phyloP scores from a whole-genome alignment of 2,797 vertebrate species.

The Labroides dimidiatus region DNA sequence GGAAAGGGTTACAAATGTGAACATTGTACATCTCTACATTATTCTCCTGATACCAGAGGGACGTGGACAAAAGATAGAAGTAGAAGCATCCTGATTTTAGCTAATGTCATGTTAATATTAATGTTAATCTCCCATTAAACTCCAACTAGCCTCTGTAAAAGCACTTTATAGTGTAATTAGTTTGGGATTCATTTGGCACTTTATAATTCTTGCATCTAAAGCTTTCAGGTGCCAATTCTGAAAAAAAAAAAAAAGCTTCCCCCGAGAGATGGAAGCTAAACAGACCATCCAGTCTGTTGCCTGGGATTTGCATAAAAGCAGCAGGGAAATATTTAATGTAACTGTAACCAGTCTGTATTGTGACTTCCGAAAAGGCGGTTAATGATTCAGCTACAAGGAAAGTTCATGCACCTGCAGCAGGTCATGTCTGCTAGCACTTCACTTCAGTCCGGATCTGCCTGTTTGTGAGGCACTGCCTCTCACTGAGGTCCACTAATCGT shows the following conservation, averaged over 20 bases:
- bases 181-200: background rate
- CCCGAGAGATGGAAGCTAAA: conserved; percentile 7
- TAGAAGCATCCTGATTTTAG: background rate
- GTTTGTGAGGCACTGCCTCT: conserved; percentile 17
- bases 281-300: background rate
- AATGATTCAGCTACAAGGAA: conserved; percentile 46
- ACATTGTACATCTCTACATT: too few species aligned
- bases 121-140: background rate
- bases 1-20: background rate
- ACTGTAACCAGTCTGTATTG: conserved; percentile 29
- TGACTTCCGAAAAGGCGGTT: conserved; percentile 28
- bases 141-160: too few species aligned
- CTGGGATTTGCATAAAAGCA: conserved; percentile 65
- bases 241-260: conserved; percentile 1
- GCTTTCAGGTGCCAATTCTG: background rate
- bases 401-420: conserved; percentile 69
- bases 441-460: conserved; percentile 2
- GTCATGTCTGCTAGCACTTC: conserved; percentile 17
- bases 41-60: too few species aligned
- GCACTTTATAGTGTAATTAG: background rate
- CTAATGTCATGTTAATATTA: background rate
- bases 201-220: background rate
- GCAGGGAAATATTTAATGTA: conserved; percentile 36
- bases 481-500: background rate
- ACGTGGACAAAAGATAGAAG: background rate